Percentiles rank a stretch among this genome's conserved stretches.
Evolutionary conservation across 1,140 invertebrate genomes (phyloP).

Genomic region (Octopus sinensis): DNA sequence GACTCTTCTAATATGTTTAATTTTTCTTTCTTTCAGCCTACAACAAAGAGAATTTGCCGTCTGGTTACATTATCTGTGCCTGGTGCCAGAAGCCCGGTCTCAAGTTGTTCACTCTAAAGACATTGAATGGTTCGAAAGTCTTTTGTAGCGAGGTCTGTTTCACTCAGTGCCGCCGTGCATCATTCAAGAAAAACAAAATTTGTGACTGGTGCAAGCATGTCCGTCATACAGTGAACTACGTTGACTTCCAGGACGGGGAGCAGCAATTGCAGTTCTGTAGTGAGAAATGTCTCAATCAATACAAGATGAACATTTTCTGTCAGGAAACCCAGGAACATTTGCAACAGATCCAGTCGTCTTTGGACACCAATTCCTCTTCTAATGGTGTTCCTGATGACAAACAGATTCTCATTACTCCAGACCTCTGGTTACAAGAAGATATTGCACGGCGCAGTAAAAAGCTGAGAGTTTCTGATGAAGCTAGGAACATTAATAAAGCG

Average conservation of each 20-base stretch:
- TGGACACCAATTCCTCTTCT: constrained; percentile 46
- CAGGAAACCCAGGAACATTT: constrained; percentile 84
- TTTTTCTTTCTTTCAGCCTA: constrained; percentile 22
- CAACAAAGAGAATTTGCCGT: constrained; percentile 24
- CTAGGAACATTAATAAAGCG: background rate
- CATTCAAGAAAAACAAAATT: constrained; percentile 86
- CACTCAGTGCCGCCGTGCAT: constrained; percentile 78
- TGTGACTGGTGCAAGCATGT: constrained; percentile 91
- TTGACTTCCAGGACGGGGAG: constrained; percentile 72
- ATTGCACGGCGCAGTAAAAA: constrained; percentile 55
- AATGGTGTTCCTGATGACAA: constrained; percentile 28
- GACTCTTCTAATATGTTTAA: no score
- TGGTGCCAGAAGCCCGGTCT: constrained; percentile 61
- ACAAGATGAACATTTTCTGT: constrained; percentile 94
- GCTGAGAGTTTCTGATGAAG: background rate
- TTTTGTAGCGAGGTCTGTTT: constrained; percentile 88
- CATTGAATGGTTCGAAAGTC: constrained; percentile 52
- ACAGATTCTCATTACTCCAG: constrained; percentile 74
- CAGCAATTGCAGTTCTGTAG: constrained; percentile 65
- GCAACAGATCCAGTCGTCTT: constrained; percentile 62
- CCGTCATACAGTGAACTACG: constrained; percentile 84
- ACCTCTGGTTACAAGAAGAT: constrained; percentile 66
- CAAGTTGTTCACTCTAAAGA: constrained; percentile 57
- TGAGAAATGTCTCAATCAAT: constrained; percentile 89
- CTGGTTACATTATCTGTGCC: constrained; percentile 50